Base-by-base conservation (phyloP, 2,888 invertebrate genomes). In the Caenorhabditis becei region DNA sequence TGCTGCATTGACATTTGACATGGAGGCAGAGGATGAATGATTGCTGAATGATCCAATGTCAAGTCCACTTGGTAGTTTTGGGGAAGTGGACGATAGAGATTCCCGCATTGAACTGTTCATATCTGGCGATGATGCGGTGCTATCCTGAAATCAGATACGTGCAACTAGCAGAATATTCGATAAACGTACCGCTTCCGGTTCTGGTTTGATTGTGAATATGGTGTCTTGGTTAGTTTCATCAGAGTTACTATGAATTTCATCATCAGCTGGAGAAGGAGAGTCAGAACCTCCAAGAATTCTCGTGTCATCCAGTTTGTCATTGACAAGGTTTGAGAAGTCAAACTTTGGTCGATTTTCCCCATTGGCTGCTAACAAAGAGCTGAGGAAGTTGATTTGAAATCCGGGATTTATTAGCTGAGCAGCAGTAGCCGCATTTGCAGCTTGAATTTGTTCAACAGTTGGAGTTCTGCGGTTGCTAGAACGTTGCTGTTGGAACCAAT, bases 401-500 rank as follows among this genome's bases (percentile, higher is more conserved):
- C 63, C 70, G 1, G 70, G 75, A 23, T 49, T 59, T 24, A 80
- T 35, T 0, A 80, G 35, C 47, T 74, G 74, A 8, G 74, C 58
- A 10, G 74, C 51, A 28, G 74, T 53, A 14, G 44, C 53, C 18
- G 59, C 58, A 8, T 49, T 24, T 10, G 72, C 14, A 7, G 41
- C 49, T 53, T 62, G 47, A 11, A 62, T 67, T 32, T 54, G 62
- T 16, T 77, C 69, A 2, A 47, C 49, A 3, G 70, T 41, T 58
- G 81, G 49, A 1, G 53, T 53, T 23, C 32, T 78, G 14, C 85
- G 56, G 14, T 51, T 69, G 28, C 59, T 82, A 7, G 86, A 70
- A 23, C 98, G 94, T 0, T 97, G 97, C 91, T 97, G 97, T 92
- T 97, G 97, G 92, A 99, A 99, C 93, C 93, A 93, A 86, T 92